These are phyloP conservation scores for Disparrhopalites patrizii DNA, from an alignment of 2,888 invertebrate genomes.

Conservation along the genomic window DNA sequence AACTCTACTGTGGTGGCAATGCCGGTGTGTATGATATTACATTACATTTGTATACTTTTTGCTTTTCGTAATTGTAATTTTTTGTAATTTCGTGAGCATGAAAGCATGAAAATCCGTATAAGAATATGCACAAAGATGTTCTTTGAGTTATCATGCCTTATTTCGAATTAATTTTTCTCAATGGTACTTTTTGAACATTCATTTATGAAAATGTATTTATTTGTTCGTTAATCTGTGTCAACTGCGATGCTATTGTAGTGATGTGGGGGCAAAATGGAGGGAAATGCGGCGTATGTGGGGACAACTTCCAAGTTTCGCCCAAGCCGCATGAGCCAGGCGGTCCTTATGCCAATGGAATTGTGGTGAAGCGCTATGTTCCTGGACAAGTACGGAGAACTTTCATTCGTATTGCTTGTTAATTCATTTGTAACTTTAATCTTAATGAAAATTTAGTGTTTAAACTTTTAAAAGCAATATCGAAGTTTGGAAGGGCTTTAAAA, in stretches of 20 bases:
- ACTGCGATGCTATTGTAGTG: not conserved
- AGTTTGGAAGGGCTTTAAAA: no score
- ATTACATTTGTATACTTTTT: no score
- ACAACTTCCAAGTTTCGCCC: not conserved
- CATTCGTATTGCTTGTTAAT: no score
- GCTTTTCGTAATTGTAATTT: no score
- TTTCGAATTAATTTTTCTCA: not conserved
- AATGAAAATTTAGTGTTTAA: no score
- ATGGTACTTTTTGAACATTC: no score
- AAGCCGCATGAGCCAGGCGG: not conserved
- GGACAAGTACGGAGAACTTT: no score
- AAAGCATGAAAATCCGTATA: not conserved
- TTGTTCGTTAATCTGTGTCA: no score
- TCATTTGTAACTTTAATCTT: no score
- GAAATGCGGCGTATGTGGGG: not conserved
- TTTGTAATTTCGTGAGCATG: not conserved
- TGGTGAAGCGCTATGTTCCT: not conserved
- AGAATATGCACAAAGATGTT: not conserved
- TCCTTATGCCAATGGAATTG: not conserved
- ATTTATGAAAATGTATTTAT: no score
- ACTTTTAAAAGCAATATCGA: no score
- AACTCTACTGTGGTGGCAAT: conserved; percentile 87
- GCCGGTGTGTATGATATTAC: conserved; percentile 70
- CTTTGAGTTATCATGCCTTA: no score
- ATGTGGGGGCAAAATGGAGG: not conserved